Base-by-base conservation (phyloP, 2,797 vertebrate species). In the Synaphobranchus kaupii region DNA sequence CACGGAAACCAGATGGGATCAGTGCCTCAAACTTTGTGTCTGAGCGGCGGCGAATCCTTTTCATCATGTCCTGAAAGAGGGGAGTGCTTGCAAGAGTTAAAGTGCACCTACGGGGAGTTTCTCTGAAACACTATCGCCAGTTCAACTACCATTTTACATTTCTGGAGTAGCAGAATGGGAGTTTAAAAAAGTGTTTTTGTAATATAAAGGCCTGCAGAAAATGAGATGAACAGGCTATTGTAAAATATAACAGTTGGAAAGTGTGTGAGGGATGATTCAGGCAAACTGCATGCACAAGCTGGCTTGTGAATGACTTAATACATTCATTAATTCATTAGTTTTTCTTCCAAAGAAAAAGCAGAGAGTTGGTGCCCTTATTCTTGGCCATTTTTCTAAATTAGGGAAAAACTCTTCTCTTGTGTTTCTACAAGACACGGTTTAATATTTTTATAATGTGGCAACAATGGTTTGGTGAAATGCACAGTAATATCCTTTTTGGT, bases 1-100 rank as follows among this genome's bases (percentile, higher is more conserved):
- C 44, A 20, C 73, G 17, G 87, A 22, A 58, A 48, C 83, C 83
- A 80, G 87, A 31, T 80, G 87, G 68, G 73, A 50, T 80, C 87
- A 85, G 50, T 85, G 83, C 34, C 20, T 85, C 28, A 50, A 52
- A 39, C 50, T 73, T 44, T 39, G 25, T 34, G 54, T 85, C 84
- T 80, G 84, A 48, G 52, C 71, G 83, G 73, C 84, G 86, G 50
- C 84, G 58, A 58, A 52, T 73, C 71, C 54, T 76, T 80, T 78
- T 60, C 83, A 85, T 84, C 39, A 20, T 39, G 44, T 66, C 58
- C 50, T 44, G 52, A 25, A 66, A 39, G 17, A 31, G 22, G 81
- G n/a, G 44, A 66, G 73, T 28, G 39, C 52, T 80, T 60, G 44
- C 39, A 60, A 15, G n/a, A 15, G n/a, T 54, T 83, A 31, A 60